These are phyloP conservation scores for Tragopan temminckii DNA, from an alignment of 2,797 vertebrate genomes.

Conservation along the genomic window DNA sequence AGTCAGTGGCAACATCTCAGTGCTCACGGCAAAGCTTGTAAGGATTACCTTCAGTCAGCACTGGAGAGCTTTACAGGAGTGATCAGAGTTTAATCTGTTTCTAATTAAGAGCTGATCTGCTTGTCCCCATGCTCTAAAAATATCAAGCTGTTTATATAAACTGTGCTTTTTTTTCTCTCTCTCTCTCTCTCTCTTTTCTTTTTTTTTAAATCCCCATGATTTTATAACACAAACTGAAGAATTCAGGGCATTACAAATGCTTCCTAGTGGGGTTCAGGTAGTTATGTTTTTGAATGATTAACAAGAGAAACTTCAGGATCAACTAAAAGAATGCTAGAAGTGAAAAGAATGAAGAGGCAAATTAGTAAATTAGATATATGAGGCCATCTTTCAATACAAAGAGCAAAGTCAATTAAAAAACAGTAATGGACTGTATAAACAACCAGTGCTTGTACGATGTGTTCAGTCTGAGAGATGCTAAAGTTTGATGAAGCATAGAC, in stretches of 20 bases:
- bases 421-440: neutral
- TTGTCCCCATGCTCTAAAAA: conserved; percentile 57
- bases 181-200: too few relatives aligned
- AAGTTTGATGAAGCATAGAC: neutral
- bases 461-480: neutral
- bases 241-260: neutral
- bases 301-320: neutral
- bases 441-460: neutral
- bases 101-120: conserved; percentile 67
- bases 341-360: neutral
- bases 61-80: conserved; percentile 3
- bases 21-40: neutral
- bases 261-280: neutral
- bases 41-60: conserved; percentile 56
- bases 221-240: neutral
- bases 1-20: conserved; percentile 18
- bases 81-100: conserved; percentile 72
- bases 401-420: neutral
- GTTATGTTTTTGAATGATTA: neutral
- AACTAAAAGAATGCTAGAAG: neutral
- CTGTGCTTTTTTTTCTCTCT: neutral
- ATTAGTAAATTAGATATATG: neutral
- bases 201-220: neutral
- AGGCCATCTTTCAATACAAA: neutral
- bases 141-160: conserved; percentile 70